These are phyloP conservation scores for Mactromeris polynyma DNA, from an alignment of 2,888 invertebrate genomes.

Conservation along the genomic window DNA sequence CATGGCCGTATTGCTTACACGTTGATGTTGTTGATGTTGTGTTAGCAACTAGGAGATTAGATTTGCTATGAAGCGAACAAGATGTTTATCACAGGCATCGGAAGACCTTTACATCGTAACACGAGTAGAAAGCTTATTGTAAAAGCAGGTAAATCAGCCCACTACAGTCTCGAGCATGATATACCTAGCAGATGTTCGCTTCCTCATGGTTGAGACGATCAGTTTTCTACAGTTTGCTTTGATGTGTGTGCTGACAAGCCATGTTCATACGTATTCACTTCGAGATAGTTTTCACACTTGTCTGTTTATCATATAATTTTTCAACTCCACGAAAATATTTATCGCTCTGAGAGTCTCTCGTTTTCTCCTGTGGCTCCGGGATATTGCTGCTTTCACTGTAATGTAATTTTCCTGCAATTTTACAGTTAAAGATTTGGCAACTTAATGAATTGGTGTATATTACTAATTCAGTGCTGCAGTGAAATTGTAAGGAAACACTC, in stretches of 20 bases:
- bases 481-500: too few species aligned
- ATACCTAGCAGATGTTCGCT: background rate
- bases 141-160: background rate
- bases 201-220: background rate
- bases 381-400: background rate
- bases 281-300: background rate
- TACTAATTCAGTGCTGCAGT: background rate
- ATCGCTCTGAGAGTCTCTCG: background rate
- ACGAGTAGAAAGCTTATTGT: background rate
- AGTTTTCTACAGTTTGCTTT: background rate
- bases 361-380: background rate
- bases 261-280: background rate
- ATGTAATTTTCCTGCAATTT: background rate
- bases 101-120: background rate
- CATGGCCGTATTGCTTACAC: background rate
- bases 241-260: background rate
- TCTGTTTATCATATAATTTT: conserved; percentile 2
- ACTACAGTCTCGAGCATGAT: background rate
- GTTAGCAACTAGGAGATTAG: background rate
- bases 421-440: background rate
- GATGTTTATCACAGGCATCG: background rate
- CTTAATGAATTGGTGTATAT: background rate
- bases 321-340: background rate
- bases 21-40: background rate
- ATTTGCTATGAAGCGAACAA: background rate